Percentiles rank a stretch among this genome's conserved stretches.
Evolutionary conservation across 2,113 vertebrate species (phyloP).

Genomic region (Pagrus major): DNA sequence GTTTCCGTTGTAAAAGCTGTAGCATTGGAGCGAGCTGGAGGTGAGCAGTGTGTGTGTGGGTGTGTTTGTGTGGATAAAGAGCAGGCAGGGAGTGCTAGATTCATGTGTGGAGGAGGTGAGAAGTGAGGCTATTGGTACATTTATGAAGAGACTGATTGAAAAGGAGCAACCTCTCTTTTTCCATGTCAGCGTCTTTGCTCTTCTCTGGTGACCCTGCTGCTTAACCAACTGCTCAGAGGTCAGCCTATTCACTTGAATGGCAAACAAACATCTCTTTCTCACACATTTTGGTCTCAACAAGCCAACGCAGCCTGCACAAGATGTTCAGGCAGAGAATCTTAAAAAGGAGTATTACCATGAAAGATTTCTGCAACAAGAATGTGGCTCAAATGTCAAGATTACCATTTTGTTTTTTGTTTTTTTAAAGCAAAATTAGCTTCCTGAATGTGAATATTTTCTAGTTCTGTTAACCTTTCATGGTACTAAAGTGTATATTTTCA

Average conservation of each 20-base stretch:
- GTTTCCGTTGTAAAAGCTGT: constrained; percentile 54
- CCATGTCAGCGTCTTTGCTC: constrained; percentile 46
- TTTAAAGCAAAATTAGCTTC: background rate
- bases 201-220: constrained; percentile 60
- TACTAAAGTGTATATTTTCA: background rate
- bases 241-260: constrained; percentile 59
- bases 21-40: constrained; percentile 47
- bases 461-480: background rate
- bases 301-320: background rate
- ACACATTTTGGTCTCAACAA: background rate
- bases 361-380: background rate
- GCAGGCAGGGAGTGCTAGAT: constrained; percentile 44
- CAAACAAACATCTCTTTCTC: constrained; percentile 42
- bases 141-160: constrained; percentile 63
- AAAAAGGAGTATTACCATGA: background rate
- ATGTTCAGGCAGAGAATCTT: background rate
- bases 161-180: constrained; percentile 55
- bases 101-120: constrained; percentile 58
- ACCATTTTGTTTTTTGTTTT: background rate
- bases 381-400: background rate
- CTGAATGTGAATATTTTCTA: background rate
- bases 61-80: constrained; percentile 48
- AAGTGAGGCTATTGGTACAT: constrained; percentile 64
- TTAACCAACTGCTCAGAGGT: constrained; percentile 74
- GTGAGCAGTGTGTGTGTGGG: constrained; percentile 48